These are phyloP conservation scores for Nemopilema nomurai DNA, from an alignment of 30 jellyfish, hydroid and myxozoan species.

Conservation along the genomic window DNA sequence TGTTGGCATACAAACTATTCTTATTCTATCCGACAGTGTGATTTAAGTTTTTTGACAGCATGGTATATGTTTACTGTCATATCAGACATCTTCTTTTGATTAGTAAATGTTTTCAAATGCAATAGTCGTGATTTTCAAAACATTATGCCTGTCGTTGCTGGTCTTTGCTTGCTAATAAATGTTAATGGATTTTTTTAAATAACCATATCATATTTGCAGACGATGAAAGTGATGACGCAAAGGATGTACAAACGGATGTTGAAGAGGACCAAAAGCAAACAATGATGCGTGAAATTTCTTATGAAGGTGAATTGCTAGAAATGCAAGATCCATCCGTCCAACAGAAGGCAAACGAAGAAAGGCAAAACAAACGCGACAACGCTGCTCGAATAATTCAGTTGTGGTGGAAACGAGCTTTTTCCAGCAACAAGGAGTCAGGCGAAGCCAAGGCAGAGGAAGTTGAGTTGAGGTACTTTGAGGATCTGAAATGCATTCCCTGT, in stretches of 20 bases:
- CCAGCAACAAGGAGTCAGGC: neutral
- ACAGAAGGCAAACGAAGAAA: constrained; percentile 10
- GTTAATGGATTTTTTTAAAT: no score
- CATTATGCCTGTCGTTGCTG: no score
- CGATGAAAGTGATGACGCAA: neutral
- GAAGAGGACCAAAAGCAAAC: neutral
- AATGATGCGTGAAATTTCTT: constrained; percentile 5
- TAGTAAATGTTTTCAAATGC: no score
- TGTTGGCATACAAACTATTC: no score
- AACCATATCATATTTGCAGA: neutral
- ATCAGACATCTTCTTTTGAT: no score
- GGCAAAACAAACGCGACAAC: neutral
- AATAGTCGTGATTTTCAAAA: no score
- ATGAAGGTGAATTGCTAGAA: constrained; percentile 7
- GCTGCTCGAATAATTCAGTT: constrained; percentile 32
- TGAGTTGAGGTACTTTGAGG: constrained; percentile 10
- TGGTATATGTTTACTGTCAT: no score
- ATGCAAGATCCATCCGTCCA: constrained; percentile 11
- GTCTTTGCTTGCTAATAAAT: no score
- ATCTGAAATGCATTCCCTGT: constrained; percentile 44
- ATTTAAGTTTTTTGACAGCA: no score
- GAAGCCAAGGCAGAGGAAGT: constrained; percentile 12
- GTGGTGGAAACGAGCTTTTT: constrained; percentile 39
- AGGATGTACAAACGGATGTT: neutral
- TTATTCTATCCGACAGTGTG: no score